These are phyloP conservation scores for Mellivora capensis DNA, from an alignment of 2,113 vertebrate species.

Conservation along the genomic window DNA sequence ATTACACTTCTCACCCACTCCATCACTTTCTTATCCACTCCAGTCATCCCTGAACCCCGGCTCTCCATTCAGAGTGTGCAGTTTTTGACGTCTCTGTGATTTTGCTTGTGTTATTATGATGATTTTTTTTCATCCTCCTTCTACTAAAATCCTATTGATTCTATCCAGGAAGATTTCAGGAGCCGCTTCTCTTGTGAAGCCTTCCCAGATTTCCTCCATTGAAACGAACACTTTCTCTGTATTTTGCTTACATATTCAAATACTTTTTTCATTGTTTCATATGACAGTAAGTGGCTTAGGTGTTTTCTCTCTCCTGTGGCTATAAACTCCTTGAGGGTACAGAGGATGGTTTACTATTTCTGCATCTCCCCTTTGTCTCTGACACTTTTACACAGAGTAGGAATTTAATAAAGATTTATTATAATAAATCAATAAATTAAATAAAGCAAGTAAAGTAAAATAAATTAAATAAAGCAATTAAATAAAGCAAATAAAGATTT, in stretches of 20 bases:
- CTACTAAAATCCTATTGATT: neutral
- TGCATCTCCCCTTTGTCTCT: neutral
- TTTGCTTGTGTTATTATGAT: neutral
- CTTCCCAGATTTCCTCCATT: neutral
- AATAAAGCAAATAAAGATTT: neutral
- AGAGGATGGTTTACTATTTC: neutral
- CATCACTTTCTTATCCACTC: neutral
- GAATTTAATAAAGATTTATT: neutral
- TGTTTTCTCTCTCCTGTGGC: neutral
- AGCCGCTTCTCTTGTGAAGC: neutral
- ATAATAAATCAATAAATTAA: no score
- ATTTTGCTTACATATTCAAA: neutral
- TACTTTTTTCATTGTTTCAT: neutral
- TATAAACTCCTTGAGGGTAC: neutral
- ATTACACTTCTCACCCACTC: neutral
- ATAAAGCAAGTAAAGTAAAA: no score
- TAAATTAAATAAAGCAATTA: no score
- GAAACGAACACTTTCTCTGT: neutral
- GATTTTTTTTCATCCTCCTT: neutral
- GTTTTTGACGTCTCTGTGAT: neutral
- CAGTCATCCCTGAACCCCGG: neutral
- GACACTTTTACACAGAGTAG: neutral
- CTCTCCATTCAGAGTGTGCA: no score
- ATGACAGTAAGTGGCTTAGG: fast-evolving
- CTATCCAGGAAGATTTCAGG: neutral